Conservation (phyloP, 2,113 vertebrate genomes). For the Aleadryas rufinucha region DNA sequence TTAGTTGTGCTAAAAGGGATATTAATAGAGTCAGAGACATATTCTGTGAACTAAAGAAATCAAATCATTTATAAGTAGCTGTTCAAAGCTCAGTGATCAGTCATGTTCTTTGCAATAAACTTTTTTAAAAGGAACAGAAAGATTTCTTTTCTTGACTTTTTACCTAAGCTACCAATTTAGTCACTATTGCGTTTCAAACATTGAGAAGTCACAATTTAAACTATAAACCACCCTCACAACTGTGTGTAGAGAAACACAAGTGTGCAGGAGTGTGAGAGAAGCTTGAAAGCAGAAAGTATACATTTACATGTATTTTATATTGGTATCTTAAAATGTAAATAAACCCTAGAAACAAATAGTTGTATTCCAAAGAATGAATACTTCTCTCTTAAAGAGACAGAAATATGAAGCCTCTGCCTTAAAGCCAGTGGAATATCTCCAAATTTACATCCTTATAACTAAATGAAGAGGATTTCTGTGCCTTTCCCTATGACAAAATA, state of each 20-base stretch:
- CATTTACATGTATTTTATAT: neutral
- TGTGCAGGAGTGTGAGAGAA: neutral
- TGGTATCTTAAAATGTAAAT: neutral
- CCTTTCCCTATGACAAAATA: neutral
- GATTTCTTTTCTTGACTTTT: neutral
- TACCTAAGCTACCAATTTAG: neutral
- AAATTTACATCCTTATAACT: neutral
- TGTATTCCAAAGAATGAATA: neutral
- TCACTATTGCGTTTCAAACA: neutral
- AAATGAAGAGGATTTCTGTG: neutral
- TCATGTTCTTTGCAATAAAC: slow-evolving; percentile 20
- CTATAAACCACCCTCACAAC: neutral
- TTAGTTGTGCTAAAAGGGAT: slow-evolving; percentile 9
- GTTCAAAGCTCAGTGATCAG: slow-evolving; percentile 16
- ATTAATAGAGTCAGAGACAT: slow-evolving; percentile 34
- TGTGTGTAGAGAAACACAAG: neutral
- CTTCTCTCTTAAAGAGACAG: neutral
- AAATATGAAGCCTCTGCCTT: neutral
- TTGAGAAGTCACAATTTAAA: neutral
- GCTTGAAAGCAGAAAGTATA: neutral
- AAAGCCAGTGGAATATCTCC: neutral
- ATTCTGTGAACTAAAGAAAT: slow-evolving; percentile 20
- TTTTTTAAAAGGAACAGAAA: neutral
- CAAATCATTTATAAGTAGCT: slow-evolving; percentile 27
- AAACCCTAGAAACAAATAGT: neutral